Conservation (phyloP, 2,113 vertebrate genomes). For the Nothobranchius furzeri region DNA sequence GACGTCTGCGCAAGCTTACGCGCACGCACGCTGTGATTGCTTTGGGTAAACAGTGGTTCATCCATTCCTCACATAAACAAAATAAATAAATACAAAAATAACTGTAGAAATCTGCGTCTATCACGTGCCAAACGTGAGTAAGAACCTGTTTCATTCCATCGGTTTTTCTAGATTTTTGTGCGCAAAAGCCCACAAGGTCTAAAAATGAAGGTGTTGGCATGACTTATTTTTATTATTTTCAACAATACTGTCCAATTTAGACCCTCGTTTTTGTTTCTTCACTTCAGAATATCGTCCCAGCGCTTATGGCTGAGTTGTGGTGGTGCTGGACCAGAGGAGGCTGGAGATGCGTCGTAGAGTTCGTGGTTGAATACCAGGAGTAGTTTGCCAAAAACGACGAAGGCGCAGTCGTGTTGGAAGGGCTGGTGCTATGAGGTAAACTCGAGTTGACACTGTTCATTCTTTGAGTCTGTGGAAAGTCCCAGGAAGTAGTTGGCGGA, state of each 20-base stretch:
- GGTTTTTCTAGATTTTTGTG: slow-evolving; percentile 43
- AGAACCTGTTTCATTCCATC: slow-evolving; percentile 52
- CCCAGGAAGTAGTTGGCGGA: slow-evolving; percentile 86
- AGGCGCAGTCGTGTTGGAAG: slow-evolving; percentile 76
- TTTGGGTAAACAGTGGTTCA: slow-evolving; percentile 81
- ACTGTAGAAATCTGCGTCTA: slow-evolving; percentile 73
- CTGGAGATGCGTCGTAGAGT: slow-evolving; percentile 84
- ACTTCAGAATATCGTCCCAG: slow-evolving; percentile 90
- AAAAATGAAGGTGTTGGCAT: slow-evolving; percentile 46
- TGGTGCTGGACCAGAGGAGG: slow-evolving; percentile 85
- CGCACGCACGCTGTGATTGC: slow-evolving; percentile 65
- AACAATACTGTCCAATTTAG: slow-evolving; percentile 65
- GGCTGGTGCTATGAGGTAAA: slow-evolving; percentile 82
- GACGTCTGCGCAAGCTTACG: slow-evolving; percentile 56
- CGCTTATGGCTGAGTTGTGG: slow-evolving; percentile 83
- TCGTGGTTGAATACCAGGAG: slow-evolving; percentile 90
- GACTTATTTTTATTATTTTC: slow-evolving; percentile 3
- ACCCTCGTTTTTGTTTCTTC: slow-evolving; percentile 16
- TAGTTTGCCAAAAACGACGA: slow-evolving; percentile 90
- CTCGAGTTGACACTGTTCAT: slow-evolving; percentile 79
- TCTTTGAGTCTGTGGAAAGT: slow-evolving; percentile 87
- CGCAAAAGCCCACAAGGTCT: slow-evolving; percentile 55
- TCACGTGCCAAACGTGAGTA: slow-evolving; percentile 38
- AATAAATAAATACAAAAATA: slow-evolving; percentile 88
- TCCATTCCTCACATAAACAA: slow-evolving; percentile 71